Evolutionary conservation across 1,140 invertebrate genomes (phyloP).

Genomic region (Caenorhabditis brenneri): DNA sequence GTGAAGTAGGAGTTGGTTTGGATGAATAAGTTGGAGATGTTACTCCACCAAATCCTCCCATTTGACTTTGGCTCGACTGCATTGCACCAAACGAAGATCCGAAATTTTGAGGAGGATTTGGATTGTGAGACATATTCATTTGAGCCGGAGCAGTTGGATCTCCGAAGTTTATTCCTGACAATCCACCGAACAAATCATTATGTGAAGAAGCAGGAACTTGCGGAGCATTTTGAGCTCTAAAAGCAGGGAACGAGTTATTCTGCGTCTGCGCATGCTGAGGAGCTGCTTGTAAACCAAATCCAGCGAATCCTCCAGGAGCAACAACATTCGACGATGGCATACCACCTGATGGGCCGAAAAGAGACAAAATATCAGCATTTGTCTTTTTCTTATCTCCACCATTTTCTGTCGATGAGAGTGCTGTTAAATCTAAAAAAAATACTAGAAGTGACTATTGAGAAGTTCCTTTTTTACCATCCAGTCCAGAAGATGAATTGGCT

Average conservation of each 20-base stretch:
- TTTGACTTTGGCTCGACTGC: neutral
- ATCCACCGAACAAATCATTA: constrained; percentile 9
- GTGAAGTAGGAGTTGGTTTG: neutral
- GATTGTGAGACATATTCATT: constrained; percentile 2
- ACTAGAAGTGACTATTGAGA: neutral
- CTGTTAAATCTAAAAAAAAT: neutral
- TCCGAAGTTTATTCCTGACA: constrained; percentile 41
- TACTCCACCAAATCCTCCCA: neutral
- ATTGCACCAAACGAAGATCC: neutral
- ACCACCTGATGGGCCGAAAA: neutral
- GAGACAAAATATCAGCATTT: constrained; percentile 43
- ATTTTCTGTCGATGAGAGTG: neutral
- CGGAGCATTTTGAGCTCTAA: neutral
- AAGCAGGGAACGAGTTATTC: neutral
- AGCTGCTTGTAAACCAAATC: constrained; percentile 42
- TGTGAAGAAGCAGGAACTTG: neutral
- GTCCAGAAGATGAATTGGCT: neutral
- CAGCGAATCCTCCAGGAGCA: constrained; percentile 49
- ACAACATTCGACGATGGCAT: constrained; percentile 4
- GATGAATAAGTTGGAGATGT: neutral
- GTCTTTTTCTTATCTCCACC: constrained; percentile 9
- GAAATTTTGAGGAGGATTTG: neutral
- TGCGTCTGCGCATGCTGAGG: neutral
- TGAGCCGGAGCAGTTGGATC: neutral
- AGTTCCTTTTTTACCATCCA: neutral